These are phyloP conservation scores for Hirtodrosophila cameraria DNA, from an alignment of 2,888 invertebrate genomes.

Conservation along the genomic window DNA sequence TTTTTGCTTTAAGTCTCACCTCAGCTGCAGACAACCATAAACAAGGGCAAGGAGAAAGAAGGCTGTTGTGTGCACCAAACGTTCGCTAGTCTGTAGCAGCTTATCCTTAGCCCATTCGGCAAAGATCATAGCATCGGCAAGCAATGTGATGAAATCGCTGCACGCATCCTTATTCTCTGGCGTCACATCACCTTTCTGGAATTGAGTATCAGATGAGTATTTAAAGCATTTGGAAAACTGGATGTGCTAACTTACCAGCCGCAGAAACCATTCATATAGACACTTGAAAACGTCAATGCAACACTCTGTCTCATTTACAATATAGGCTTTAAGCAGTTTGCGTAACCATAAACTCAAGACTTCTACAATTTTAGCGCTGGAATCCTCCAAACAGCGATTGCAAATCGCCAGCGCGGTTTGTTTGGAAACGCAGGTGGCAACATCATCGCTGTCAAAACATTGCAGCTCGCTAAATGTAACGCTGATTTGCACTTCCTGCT, in stretches of 20 bases:
- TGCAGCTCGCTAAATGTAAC: constrained; percentile 47
- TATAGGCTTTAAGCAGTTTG: constrained; percentile 54
- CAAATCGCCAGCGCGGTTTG: constrained; percentile 44
- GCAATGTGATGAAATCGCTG: constrained; percentile 12
- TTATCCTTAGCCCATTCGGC: constrained; percentile 17
- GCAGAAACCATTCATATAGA: constrained; percentile 44
- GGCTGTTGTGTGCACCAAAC: constrained; percentile 30
- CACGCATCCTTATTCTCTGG: constrained; percentile 6
- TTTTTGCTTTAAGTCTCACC: constrained; percentile 16
- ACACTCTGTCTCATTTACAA: constrained; percentile 17
- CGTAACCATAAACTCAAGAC: constrained; percentile 56
- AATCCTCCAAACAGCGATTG: constrained; percentile 25
- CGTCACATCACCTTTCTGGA: constrained; percentile 19
- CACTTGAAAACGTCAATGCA: constrained; percentile 29
- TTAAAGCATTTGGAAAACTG: background rate
- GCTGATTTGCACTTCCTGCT: background rate
- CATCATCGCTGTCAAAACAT: constrained; percentile 33
- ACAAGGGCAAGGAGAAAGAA: constrained; percentile 50
- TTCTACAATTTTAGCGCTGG: constrained; percentile 18
- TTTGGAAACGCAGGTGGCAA: constrained; percentile 20
- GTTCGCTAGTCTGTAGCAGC: constrained; percentile 28
- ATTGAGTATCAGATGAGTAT: background rate
- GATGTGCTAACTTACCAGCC: constrained; percentile 22
- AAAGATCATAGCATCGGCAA: constrained; percentile 42
- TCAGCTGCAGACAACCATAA: constrained; percentile 18